phyloP scores from a whole-genome alignment of 2,113 vertebrate species.

The Rhinoptilus africanus region DNA sequence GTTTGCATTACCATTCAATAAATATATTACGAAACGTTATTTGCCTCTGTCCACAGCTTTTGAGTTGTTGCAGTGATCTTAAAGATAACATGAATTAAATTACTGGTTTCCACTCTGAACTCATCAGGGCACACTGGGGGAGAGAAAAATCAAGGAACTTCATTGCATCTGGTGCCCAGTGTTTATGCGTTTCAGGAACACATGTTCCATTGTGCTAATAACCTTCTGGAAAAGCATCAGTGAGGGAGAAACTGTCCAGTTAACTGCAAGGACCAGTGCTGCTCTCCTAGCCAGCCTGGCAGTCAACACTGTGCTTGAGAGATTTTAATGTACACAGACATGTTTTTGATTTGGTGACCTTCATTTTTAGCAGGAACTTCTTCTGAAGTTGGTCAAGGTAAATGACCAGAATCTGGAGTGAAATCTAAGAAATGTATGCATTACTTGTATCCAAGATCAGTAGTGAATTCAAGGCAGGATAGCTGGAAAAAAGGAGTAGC shows the following conservation, averaged over 20 bases:
- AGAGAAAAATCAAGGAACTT: not conserved
- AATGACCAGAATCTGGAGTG: conserved; percentile 4
- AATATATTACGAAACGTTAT: not conserved
- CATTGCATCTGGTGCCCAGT: not conserved
- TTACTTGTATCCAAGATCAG: not conserved
- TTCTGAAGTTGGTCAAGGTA: not conserved
- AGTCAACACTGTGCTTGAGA: not conserved
- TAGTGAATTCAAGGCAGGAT: not conserved
- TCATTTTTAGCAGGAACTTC: not conserved
- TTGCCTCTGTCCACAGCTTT: not conserved
- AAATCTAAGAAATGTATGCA: conserved; percentile 16
- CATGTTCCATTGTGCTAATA: not conserved
- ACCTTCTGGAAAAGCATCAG: not conserved
- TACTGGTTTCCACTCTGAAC: not conserved
- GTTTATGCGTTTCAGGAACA: not conserved
- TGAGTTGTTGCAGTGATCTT: not conserved
- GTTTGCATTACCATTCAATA: conserved; percentile 31
- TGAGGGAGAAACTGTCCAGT: not conserved
- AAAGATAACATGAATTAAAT: conserved; percentile 16
- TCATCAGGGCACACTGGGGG: not conserved
- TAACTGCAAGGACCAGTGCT: not conserved
- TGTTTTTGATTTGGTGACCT: conserved; percentile 19
- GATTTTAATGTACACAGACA: not conserved
- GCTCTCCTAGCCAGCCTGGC: not conserved
- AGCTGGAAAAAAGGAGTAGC: not conserved